Evolutionary conservation across 2,113 vertebrate species (phyloP), one percentile per base, ranked within the genome.

Genomic region (Centropus bengalensis): DNA sequence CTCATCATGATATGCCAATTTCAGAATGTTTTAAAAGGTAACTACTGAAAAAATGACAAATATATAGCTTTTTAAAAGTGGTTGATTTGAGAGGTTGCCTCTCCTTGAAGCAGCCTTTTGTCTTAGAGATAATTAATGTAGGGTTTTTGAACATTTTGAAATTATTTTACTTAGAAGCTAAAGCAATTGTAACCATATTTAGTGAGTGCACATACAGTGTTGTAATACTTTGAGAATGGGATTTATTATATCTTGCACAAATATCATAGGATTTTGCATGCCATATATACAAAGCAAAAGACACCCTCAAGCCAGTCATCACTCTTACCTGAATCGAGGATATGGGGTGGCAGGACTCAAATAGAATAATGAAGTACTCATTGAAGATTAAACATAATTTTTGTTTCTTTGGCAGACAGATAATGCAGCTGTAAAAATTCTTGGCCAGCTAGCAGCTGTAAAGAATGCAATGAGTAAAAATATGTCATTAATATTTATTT

Each of bases 381-480:
- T 8, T 3, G 2, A 91, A 84, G 42, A 58, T 63, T 3, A 95
- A 91, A 87, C 75, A 44, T 12, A 59, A 63, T 18, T 81, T 79
- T 24, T 78, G 6, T 66, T 88, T 75, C 64, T 83, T 91, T 90
- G 32, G 47, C 60, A 75, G 64, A 78, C 12, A 79, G 82, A 68
- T 75, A 86, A 88, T 16, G 12, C 44, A 86, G 47, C 68, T 74
- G 60, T 91, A 86, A 93, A 85, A 94, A 78, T 70, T 93, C 47
- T 55, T 91, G 64, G 56, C 16, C 33, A 56, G 20, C 9, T 81
- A 93, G 28, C 23, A 90, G 30, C 47, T 68, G 59, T 86, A 75
- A 86, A 86, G 47, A 85, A 60, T 44, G 44, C 44, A 82, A 91
- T 42, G 27, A 8, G 3, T 28, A 79, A 55, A 68, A 87, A 82